These are phyloP conservation scores for Agonum fuliginosum DNA, from an alignment of 2,888 invertebrate genomes.

Conservation along the genomic window DNA sequence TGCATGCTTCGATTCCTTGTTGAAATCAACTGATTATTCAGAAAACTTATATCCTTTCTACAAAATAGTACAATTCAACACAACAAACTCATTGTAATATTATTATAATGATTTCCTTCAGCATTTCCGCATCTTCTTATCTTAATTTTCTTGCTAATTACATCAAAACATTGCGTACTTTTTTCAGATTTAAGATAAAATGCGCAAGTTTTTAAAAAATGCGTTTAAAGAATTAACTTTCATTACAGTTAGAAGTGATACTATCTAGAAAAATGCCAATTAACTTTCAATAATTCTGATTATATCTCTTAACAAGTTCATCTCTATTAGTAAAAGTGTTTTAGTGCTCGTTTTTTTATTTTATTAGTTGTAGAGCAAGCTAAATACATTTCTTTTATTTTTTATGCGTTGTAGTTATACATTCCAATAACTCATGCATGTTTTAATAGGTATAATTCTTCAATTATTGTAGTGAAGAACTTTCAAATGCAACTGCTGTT, in stretches of 20 bases:
- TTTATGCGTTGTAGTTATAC: neutral
- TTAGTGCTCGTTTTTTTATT: neutral
- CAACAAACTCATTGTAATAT: no score
- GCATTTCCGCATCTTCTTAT: no score
- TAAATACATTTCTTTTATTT: neutral
- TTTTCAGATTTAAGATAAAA: neutral
- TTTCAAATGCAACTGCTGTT: constrained; percentile 22
- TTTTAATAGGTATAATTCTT: neutral
- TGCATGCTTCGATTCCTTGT: no score
- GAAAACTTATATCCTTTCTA: no score
- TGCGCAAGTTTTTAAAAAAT: neutral
- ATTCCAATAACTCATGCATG: neutral
- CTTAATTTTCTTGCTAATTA: no score
- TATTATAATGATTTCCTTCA: no score
- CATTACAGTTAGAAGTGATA: constrained; percentile 15
- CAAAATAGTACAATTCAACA: no score
- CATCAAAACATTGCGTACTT: no score
- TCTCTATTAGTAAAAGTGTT: constrained; percentile 40
- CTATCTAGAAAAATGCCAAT: constrained; percentile 9
- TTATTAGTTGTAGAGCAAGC: neutral
- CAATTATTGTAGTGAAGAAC: constrained; percentile 12
- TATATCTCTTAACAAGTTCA: constrained; percentile 13
- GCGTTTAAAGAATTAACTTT: constrained; percentile 8
- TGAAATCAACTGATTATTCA: no score
- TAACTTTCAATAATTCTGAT: constrained; percentile 29